phyloP scores from a whole-genome alignment of 2,888 invertebrate species.

The Metopia argyrocephala region DNA sequence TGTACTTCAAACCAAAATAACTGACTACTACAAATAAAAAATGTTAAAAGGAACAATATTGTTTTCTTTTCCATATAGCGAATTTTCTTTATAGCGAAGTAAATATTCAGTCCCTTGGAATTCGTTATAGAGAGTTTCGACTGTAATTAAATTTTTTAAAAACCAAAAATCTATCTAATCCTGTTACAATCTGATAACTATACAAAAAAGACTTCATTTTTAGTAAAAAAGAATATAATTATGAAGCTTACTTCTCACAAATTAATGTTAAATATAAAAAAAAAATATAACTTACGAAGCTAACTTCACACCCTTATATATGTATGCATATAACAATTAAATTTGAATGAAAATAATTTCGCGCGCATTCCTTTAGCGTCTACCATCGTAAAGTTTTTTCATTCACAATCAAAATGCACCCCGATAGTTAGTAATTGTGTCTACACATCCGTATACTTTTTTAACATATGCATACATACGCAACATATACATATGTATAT shows the following conservation, averaged over 20 bases:
- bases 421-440: background rate
- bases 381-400: slow-evolving; percentile 18
- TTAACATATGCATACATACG: background rate
- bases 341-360: slow-evolving; percentile 47
- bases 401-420: slow-evolving; percentile 9
- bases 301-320: background rate
- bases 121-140: too few species aligned
- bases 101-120: too few species aligned
- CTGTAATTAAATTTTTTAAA: too few species aligned
- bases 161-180: too few species aligned
- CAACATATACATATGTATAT: background rate
- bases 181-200: too few species aligned
- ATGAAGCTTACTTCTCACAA: background rate
- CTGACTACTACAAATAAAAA: too few species aligned
- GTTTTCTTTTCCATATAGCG: too few species aligned
- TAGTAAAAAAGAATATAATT: too few species aligned
- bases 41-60: too few species aligned
- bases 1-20: too few species aligned
- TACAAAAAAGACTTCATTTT: too few species aligned
- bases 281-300: background rate
- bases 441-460: background rate
- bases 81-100: too few species aligned
- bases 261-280: background rate
- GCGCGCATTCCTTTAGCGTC: slow-evolving; percentile 48
- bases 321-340: background rate